Conservation (phyloP, 2,888 invertebrate species). For the Agrochola litura region DNA sequence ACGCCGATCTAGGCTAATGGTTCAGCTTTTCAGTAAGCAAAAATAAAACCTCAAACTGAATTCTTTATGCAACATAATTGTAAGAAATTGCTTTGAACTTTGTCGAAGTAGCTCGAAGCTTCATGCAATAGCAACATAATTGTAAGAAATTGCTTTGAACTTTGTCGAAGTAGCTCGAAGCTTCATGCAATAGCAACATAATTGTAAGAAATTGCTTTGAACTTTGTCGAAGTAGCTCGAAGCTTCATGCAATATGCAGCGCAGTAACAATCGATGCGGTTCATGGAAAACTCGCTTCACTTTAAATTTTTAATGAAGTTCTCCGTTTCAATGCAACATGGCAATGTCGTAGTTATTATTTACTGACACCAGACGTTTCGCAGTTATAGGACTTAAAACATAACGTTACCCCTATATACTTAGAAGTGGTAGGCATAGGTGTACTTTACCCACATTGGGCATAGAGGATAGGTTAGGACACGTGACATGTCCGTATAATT, state of each 20-base stretch:
- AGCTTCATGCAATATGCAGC: constrained; percentile 4
- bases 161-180: background rate
- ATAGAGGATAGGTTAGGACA: background rate
- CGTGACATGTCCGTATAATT: background rate
- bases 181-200: no score
- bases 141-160: background rate
- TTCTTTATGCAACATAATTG: background rate
- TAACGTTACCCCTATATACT: background rate
- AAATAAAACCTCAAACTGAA: background rate
- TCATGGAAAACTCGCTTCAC: constrained; percentile 15
- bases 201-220: background rate
- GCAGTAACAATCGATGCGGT: constrained; percentile 3
- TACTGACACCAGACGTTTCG: background rate
- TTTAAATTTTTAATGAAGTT: constrained; percentile 17
- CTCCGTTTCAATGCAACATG: background rate
- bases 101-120: background rate
- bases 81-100: background rate
- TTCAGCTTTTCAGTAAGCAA: no score
- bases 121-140: no score
- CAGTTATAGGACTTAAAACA: background rate
- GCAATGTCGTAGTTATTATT: background rate
- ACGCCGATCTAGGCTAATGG: background rate
- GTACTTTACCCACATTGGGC: background rate
- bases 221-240: background rate
- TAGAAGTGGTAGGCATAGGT: background rate